Evolutionary conservation across 2,888 invertebrate species (phyloP).

Genomic region (Aspidiotus destructor): DNA sequence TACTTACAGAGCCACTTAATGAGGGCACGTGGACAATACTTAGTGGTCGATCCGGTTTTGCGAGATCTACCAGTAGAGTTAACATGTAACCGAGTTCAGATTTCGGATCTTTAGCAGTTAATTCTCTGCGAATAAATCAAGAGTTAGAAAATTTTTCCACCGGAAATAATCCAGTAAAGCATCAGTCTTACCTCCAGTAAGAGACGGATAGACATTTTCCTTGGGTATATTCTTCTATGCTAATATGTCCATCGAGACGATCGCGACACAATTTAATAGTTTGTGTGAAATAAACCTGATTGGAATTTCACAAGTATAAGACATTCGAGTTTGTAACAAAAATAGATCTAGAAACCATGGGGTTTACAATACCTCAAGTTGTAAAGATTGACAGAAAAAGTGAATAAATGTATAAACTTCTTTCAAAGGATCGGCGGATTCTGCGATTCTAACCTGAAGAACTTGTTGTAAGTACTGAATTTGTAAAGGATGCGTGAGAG

Average conservation of each 20-base stretch:
- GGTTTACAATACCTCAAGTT: conserved; percentile 59
- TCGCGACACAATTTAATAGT: conserved; percentile 78
- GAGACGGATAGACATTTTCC: conserved; percentile 84
- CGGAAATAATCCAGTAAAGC: conserved; percentile 11
- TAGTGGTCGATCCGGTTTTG: conserved; percentile 66
- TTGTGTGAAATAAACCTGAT: conserved; percentile 67
- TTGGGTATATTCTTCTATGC: conserved; percentile 80
- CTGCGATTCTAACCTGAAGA: conserved; percentile 78
- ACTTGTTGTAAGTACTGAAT: conserved; percentile 88
- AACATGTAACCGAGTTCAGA: conserved; percentile 81
- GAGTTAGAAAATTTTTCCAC: not conserved
- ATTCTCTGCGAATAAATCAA: conserved; percentile 42
- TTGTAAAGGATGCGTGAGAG: conserved; percentile 88
- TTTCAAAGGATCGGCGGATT: conserved; percentile 64
- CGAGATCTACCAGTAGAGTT: conserved; percentile 76
- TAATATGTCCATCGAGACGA: conserved; percentile 76
- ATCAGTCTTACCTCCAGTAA: conserved; percentile 67
- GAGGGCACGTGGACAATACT: conserved; percentile 59
- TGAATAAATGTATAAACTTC: conserved; percentile 78
- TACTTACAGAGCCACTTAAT: conserved; percentile 48
- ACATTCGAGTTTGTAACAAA: not conserved
- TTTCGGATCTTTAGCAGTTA: conserved; percentile 58
- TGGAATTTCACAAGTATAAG: conserved; percentile 6
- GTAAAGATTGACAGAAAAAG: conserved; percentile 88
- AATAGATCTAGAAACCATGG: not conserved